Evolutionary conservation across 2,113 vertebrate genomes (phyloP), one percentile per base, ranked within the genome.

Genomic region (Crotalus viridis): DNA sequence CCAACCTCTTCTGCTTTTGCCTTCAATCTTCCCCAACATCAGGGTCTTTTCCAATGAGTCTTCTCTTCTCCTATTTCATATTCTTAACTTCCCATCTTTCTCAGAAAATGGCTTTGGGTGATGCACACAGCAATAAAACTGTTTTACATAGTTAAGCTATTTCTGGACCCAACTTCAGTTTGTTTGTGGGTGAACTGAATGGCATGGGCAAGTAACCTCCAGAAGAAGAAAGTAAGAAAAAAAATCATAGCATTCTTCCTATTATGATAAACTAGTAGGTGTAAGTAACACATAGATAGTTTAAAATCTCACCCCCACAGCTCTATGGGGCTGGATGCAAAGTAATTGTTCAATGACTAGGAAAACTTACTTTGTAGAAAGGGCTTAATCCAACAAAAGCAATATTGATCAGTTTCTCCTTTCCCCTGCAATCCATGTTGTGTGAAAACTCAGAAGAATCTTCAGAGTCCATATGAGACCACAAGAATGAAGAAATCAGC

Each of bases 81-180:
- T 64, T 64, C 64, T 17, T 69, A 15, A 33, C 28, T 10, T 61
- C 24, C 52, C 59, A 61, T 61, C 59, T 61, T 24, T 61, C 24
- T 61, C 2, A 26, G 9, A 69, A 12, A 69, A 69, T 12, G 61
- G 28, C 4, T 33, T 69, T 69, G 64, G 13, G 28, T 69, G 64
- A 69, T 33, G 4, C 17, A 69, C 13, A 15, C 64, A n/a, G 13
- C 64, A 88, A 19, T 4, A 51, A 10, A 64, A 46, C 17, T 22
- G 33, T 59, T 64, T 12, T 39, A 46, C 52, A 33, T 88, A 85
- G 43, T 13, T 87, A 91, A 91, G 22, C 0, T 85, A 10, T 57
- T 87, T 19, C n/a, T 61, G 28, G n/a, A 52, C 17, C 61, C 21
- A 13, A 39, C n/a, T 8, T 0, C 0, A 81, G 9, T 81, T 17